Conservation (phyloP, 2,797 vertebrate species). For the Myioborus miniatus region DNA sequence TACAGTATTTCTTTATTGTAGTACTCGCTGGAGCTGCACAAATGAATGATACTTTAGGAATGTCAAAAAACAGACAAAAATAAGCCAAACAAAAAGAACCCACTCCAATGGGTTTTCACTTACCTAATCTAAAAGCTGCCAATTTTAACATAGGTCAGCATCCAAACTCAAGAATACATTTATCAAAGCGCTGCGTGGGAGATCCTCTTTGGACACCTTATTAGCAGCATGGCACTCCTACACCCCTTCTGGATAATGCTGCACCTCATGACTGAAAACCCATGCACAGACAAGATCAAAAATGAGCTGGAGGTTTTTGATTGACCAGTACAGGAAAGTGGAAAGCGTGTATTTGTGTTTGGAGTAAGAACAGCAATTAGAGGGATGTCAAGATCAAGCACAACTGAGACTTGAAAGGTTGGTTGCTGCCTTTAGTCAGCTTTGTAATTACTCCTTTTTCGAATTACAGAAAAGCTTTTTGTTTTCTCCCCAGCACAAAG, state of each 20-base stretch:
- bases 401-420: neutral
- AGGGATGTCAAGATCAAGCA: neutral
- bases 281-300: neutral
- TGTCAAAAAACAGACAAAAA: neutral
- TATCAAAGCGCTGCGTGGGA: neutral
- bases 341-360: neutral
- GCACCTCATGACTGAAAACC: neutral
- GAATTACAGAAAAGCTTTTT: neutral
- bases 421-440: conserved; percentile 9
- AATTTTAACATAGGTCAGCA: neutral
- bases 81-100: neutral
- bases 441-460: conserved; percentile 31
- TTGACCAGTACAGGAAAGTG: neutral
- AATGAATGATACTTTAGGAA: neutral
- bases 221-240: neutral
- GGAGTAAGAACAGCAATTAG: neutral
- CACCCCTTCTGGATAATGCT: neutral
- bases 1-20: neutral
- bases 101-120: neutral
- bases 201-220: neutral
- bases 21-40: neutral
- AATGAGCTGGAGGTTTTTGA: neutral
- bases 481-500: neutral
- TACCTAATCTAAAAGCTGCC: conserved; percentile 1
- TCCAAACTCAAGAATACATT: neutral